Evolutionary conservation across 2,113 vertebrate species (phyloP), one percentile per base, ranked within the genome.

Genomic region (Bufo bufo): DNA sequence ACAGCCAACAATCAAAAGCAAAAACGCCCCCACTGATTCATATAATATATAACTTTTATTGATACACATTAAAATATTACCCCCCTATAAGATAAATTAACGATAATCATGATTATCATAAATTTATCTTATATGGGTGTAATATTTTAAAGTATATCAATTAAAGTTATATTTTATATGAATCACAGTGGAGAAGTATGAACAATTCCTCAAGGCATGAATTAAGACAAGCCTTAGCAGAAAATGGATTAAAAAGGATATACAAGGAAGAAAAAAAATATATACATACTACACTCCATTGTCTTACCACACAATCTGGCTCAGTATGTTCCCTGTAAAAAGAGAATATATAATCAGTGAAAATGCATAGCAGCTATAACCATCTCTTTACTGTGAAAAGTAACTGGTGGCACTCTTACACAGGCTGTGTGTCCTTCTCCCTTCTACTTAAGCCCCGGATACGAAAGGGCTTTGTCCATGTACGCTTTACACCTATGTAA

Each of bases 401-500:
- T 69, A 52, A 49, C 10, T 16, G n/a, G 0, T 19, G 8, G 20
- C 4, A 4, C 8, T n/a, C 93, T 97, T 92, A 98, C 96, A 93
- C 96, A 1, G 94, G 92, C 69, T 94, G 93, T 0, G 94, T 94
- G 61, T 99, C 98, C 71, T 97, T 96, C 88, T 99, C 97, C 85
- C 92, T 94, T 11, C 96, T 96, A 91, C 96, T 94, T 75, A 99
- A 84, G 0, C 97, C 98, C 0, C 97, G 97, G 56, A 99, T 96
- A 63, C 98, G 95, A 90, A 99, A 99, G 12, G 97, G 95, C 92
- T 97, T 99, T 20, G 85, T 92, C 0, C 97, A 95, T 91, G 94
- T 95, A 84, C 97, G 96, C 89, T 97, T 98, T 82, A 95, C 93
- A 3, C 95, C 97, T 93, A 20, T 17, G 96, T 91, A 0, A 4